phyloP scores from a whole-genome alignment of 2,113 vertebrate genomes.

The Pachypanchax playfairii region DNA sequence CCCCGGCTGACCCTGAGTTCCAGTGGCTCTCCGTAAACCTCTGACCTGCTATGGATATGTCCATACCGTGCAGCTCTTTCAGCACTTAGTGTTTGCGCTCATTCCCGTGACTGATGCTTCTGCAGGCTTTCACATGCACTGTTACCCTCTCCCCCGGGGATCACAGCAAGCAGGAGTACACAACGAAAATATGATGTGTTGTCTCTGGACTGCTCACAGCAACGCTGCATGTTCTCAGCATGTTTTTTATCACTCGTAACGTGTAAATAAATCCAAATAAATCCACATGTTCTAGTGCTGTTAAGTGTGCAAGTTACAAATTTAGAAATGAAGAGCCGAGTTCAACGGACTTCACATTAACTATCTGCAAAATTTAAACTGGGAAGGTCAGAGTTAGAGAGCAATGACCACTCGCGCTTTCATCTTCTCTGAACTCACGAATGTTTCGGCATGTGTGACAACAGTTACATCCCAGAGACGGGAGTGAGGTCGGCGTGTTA shows the following conservation, averaged over 20 bases:
- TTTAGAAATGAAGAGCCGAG: not conserved
- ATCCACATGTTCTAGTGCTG: constrained; percentile 7
- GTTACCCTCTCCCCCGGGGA: constrained; percentile 45
- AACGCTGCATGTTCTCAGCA: constrained; percentile 4
- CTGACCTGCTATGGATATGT: constrained; percentile 34
- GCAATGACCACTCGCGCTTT: constrained; percentile 49
- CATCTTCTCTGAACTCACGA: constrained; percentile 31
- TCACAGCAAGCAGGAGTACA: constrained; percentile 29
- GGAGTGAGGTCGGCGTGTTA: constrained; percentile 46
- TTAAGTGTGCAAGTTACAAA: constrained; percentile 4
- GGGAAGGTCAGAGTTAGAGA: constrained; percentile 34
- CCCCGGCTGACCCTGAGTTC: constrained; percentile 51
- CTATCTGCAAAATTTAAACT: constrained; percentile 32
- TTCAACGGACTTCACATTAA: constrained; percentile 20
- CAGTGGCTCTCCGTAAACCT: constrained; percentile 41
- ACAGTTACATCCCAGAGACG: constrained; percentile 41
- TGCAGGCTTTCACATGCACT: constrained; percentile 40
- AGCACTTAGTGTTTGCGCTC: constrained; percentile 46
- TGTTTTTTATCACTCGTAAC: constrained; percentile 27
- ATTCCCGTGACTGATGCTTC: constrained; percentile 30
- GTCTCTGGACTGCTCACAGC: constrained; percentile 23
- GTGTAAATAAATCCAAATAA: constrained; percentile 40
- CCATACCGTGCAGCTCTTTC: constrained; percentile 34
- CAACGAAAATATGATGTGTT: constrained; percentile 56
- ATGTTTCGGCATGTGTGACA: constrained; percentile 47